These are phyloP conservation scores for Manis crassicaudata DNA, from an alignment of 2,797 vertebrate genomes.

Conservation along the genomic window DNA sequence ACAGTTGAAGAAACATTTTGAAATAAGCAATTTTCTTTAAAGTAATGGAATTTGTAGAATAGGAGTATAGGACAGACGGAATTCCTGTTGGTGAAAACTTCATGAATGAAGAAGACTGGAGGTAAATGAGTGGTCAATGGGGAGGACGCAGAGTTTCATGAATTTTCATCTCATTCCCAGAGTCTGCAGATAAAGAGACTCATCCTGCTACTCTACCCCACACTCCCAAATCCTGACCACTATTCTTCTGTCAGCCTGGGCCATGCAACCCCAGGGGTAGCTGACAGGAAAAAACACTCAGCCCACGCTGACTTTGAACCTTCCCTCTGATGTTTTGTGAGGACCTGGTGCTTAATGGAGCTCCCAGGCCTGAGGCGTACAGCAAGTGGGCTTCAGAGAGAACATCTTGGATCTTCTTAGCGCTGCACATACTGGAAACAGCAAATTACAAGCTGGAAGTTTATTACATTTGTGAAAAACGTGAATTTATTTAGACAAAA, in stretches of 20 bases:
- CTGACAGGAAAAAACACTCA: not conserved
- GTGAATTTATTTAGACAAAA: conserved; percentile 79
- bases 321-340: not conserved
- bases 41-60: not conserved
- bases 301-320: not conserved
- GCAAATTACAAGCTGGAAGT: conserved; percentile 66
- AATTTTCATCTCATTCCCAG: not conserved
- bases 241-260: not conserved
- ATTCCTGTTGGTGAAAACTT: not conserved
- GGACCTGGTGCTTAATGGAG: not conserved
- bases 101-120: not conserved
- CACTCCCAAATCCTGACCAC: not conserved
- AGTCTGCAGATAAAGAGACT: not conserved
- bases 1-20: not conserved
- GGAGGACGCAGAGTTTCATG: rapidly evolving
- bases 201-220: not conserved
- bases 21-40: not conserved
- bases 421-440: not conserved
- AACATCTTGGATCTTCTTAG: not conserved
- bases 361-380: not conserved
- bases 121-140: not conserved
- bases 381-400: not conserved
- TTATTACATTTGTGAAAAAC: conserved; percentile 61
- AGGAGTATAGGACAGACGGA: not conserved
- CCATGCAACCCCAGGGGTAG: rapidly evolving